Evolutionary conservation across 2,888 invertebrate species (phyloP).

Genomic region (Andrena bucephala): DNA sequence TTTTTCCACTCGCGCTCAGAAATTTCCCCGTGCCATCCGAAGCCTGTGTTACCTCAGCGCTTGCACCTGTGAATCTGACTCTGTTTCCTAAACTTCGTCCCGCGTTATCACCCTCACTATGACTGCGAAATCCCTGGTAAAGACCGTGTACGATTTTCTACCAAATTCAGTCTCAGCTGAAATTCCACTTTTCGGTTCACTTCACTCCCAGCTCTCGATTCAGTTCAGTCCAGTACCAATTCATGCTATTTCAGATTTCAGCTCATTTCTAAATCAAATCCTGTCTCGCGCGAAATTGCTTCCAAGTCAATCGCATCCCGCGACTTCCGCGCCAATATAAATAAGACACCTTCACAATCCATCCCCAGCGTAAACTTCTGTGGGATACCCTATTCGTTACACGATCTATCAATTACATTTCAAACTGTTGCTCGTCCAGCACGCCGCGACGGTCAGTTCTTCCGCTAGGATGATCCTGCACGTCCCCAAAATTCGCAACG

Average conservation of each 20-base stretch:
- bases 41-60: too few relatives aligned
- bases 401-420: slow-evolving; percentile 27
- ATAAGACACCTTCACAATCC: neutral
- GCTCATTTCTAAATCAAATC: too few relatives aligned
- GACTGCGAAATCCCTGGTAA: neutral
- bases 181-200: too few relatives aligned
- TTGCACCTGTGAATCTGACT: too few relatives aligned
- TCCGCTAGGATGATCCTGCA: neutral
- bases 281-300: neutral
- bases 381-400: neutral
- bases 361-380: neutral
- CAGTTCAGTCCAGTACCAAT: too few relatives aligned
- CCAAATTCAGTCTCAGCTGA: too few relatives aligned
- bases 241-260: too few relatives aligned
- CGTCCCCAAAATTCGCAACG: neutral
- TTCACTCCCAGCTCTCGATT: too few relatives aligned
- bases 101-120: too few relatives aligned
- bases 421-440: neutral
- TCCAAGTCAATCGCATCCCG: neutral
- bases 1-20: neutral
- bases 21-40: neutral
- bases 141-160: neutral
- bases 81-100: too few relatives aligned
- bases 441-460: neutral
- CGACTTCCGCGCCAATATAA: neutral